These are phyloP conservation scores for Coleophora deauratella DNA, from an alignment of 2,888 invertebrate species.

Conservation along the genomic window DNA sequence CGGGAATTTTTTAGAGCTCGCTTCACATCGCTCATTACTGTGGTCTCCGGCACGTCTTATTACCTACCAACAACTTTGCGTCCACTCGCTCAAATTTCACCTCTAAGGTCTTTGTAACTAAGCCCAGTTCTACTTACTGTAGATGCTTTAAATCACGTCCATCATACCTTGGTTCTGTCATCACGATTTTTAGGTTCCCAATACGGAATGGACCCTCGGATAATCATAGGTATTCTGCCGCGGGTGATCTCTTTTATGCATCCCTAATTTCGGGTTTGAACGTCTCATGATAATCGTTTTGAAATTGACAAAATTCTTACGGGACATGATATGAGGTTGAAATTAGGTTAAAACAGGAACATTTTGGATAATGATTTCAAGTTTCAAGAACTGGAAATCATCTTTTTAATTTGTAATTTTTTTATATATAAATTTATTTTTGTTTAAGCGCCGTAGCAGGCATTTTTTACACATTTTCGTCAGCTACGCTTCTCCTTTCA, in stretches of 20 bases:
- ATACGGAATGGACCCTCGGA: constrained; percentile 39
- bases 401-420: no score
- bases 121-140: constrained; percentile 21
- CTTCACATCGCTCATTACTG: constrained; percentile 47
- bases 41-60: constrained; percentile 45
- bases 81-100: constrained; percentile 18
- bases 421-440: no score
- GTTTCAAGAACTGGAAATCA: no score
- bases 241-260: constrained; percentile 56
- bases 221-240: constrained; percentile 59
- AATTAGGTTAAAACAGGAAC: constrained; percentile 1
- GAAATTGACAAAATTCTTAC: constrained; percentile 41
- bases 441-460: no score
- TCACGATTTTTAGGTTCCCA: constrained; percentile 48
- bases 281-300: constrained; percentile 33
- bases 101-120: constrained; percentile 22
- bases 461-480: no score
- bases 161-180: constrained; percentile 40
- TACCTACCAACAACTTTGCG: constrained; percentile 30
- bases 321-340: constrained; percentile 1
- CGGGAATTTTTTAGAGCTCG: constrained; percentile 33
- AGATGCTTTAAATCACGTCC: constrained; percentile 27
- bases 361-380: no score
- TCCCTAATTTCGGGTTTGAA: constrained; percentile 44
- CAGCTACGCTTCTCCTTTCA: no score